Evolutionary conservation across 35 echinoderm and acorn worm genomes (phyloP).

Genomic region (Acanthaster planci): DNA sequence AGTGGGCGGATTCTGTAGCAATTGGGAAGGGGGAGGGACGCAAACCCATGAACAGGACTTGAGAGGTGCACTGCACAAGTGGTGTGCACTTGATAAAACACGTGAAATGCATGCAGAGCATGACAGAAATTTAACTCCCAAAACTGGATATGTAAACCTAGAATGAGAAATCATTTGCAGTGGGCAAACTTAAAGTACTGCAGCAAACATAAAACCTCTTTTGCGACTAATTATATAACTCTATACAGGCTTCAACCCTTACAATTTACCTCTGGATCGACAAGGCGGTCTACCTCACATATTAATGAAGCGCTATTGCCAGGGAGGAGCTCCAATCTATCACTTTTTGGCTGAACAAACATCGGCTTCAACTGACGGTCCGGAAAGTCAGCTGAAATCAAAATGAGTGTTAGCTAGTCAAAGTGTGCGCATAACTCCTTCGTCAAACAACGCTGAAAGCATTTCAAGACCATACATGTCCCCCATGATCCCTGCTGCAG

Average conservation of each 20-base stretch:
- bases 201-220: not conserved
- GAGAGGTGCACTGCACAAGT: not conserved
- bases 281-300: not conserved
- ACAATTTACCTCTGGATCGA: constrained; percentile 4
- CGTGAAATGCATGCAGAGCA: not conserved
- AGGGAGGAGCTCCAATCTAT: not conserved
- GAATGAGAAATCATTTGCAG: not conserved
- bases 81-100: not conserved
- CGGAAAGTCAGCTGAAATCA: not conserved
- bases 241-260: not conserved
- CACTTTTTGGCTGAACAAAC: not conserved
- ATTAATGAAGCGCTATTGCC: not conserved
- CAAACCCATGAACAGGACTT: not conserved
- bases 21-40: too few species aligned
- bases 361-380: not conserved
- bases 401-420: too few species aligned
- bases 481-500: too few species aligned
- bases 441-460: too few species aligned
- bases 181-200: not conserved
- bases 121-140: not conserved
- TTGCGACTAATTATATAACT: not conserved
- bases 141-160: not conserved
- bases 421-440: too few species aligned
- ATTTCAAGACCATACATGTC: too few species aligned
- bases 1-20: not conserved